Evolutionary conservation across 1,140 invertebrate genomes (phyloP), one percentile per base, ranked within the genome.

Genomic region (Meloidogyne hapla): DNA sequence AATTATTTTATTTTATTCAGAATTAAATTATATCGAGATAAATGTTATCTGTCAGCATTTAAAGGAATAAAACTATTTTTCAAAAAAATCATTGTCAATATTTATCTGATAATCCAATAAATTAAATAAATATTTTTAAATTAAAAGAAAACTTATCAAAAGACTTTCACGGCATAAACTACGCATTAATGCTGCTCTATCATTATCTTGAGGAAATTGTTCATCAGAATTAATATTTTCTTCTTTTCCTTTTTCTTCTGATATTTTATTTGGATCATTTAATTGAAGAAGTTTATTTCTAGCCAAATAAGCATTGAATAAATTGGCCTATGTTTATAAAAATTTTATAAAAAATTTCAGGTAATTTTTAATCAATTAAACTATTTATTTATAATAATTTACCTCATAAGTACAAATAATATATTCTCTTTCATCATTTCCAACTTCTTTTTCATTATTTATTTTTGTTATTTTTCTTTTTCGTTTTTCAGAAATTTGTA

Each of bases 401-500:
- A 73, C 71, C 13, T 73, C 71, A 63, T 73, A 73, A 61, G 71
- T 73, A 64, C 13, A 23, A 38, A 73, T 61, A 9, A 69, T 48
- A 75, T 63, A 75, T 26, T 69, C 74, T 28, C n/a, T 48, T 26
- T 69, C 66, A 4, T 73, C 66, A 21, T 70, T 48, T 62, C 18
- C n/a, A n/a, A 25, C 33, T 13, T 23, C 66, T 26, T 69, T 56
- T 56, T 56, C 48, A 56, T 56, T 56, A n/a, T n/a, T 56, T 56
- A n/a, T 56, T 56, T 15, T 72, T 26, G 56, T 26, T 12, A 33
- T 64, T 63, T 73, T 69, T 33, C 40, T n/a, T n/a, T 77, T 66
- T 33, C 25, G 28, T 73, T 81, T 82, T 33, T 80, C 79, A 61
- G 18, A 25, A 74, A 80, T 74, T 68, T 79, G 40, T 12, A 80